A percentile compares a stretch with the other conserved stretches of the same genome.
Conservation (phyloP, 2,797 vertebrate genomes). For the Chloroceryle inda region DNA sequence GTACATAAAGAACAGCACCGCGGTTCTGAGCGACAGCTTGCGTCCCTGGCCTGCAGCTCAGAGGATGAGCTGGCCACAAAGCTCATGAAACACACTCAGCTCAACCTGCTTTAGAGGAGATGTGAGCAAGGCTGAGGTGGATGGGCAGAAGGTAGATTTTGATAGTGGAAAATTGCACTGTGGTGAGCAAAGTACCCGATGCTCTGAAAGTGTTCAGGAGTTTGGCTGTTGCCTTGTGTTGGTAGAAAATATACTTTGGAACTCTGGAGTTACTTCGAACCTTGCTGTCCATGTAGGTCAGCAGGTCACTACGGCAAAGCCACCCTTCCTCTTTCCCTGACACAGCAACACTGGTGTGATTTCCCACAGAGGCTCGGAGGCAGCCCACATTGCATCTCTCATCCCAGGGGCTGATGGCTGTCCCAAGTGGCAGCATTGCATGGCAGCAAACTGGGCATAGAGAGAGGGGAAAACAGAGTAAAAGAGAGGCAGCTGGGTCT, state of each 20-base stretch:
- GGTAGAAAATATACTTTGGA: accelerated
- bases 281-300: neutral
- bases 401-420: neutral
- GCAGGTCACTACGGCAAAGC: neutral
- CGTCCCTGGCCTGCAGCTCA: accelerated
- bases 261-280: neutral
- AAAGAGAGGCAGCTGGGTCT: neutral
- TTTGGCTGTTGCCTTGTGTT: neutral
- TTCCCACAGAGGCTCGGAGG: neutral
- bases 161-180: neutral
- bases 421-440: neutral
- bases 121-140: neutral
- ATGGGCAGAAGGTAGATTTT: neutral
- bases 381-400: neutral
- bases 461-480: neutral
- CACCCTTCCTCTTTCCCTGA: accelerated
- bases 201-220: neutral
- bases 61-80: neutral
- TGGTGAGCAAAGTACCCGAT: neutral
- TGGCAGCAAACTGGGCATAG: neutral
- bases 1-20: neutral
- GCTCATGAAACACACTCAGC: neutral
- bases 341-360: accelerated
- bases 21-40: neutral
- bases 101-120: neutral